A percentile compares a stretch with the other conserved stretches of the same genome.
Evolutionary conservation across 2,113 vertebrate species (phyloP).

Genomic region (Pagrus major): DNA sequence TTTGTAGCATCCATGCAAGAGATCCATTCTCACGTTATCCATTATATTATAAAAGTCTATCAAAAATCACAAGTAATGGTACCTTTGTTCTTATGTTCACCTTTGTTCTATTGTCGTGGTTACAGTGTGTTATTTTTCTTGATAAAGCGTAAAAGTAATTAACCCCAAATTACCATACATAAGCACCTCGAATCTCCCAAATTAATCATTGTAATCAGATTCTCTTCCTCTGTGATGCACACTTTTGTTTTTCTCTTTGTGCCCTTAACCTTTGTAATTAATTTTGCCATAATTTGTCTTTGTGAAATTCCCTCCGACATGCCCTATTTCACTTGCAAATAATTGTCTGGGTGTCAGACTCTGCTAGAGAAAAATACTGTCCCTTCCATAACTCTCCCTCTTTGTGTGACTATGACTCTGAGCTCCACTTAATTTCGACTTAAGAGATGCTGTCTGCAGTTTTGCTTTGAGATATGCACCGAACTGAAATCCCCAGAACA

Average conservation of each 20-base stretch:
- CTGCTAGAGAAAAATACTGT: constrained; percentile 4
- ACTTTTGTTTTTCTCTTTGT: constrained; percentile 72
- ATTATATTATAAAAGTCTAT: no score
- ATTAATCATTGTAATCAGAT: constrained; percentile 77
- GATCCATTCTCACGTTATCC: no score
- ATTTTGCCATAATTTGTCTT: constrained; percentile 61
- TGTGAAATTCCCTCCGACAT: constrained; percentile 53
- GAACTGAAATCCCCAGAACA: constrained; percentile 9
- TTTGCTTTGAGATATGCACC: neutral
- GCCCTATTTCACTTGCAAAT: constrained; percentile 69
- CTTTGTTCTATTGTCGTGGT: constrained; percentile 30
- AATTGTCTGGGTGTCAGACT: constrained; percentile 52
- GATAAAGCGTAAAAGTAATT: constrained; percentile 61
- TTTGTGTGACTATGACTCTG: constrained; percentile 9
- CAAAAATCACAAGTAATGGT: constrained; percentile 8
- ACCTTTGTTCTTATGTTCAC: constrained; percentile 15
- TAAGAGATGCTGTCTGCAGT: constrained; percentile 2
- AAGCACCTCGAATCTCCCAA: constrained; percentile 63
- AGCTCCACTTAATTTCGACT: neutral
- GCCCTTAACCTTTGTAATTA: constrained; percentile 72
- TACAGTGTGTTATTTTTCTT: constrained; percentile 13
- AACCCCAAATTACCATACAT: constrained; percentile 63
- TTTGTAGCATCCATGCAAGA: neutral
- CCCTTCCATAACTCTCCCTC: constrained; percentile 1
- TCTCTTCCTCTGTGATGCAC: constrained; percentile 51